These are phyloP conservation scores for Psittacula cyanocephala DNA, from an alignment of 2,113 vertebrate genomes.

Conservation along the genomic window DNA sequence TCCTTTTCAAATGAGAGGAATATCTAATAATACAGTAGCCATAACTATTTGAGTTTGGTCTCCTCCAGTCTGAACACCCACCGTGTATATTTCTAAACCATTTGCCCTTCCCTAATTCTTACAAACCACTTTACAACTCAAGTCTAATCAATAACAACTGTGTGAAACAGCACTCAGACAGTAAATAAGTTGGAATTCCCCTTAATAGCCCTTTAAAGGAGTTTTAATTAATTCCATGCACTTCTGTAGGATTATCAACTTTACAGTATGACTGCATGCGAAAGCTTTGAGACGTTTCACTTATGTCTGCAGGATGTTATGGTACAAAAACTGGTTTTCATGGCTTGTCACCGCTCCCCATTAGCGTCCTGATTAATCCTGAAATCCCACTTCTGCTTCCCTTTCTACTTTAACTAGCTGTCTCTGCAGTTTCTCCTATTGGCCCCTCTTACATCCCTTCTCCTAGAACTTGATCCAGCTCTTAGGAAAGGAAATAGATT, in stretches of 20 bases:
- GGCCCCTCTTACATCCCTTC: not conserved
- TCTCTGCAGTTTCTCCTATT: not conserved
- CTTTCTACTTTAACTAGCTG: not conserved
- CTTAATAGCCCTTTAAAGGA: slow-evolving; percentile 69
- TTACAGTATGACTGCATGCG: slow-evolving; percentile 60
- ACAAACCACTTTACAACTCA: slow-evolving; percentile 66
- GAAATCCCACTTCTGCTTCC: slow-evolving; percentile 1
- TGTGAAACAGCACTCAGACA: slow-evolving; percentile 70
- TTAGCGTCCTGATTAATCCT: slow-evolving; percentile 55
- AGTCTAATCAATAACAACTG: slow-evolving; percentile 74
- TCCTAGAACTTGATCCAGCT: not conserved
- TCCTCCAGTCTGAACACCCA: slow-evolving; percentile 61
- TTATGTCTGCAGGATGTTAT: slow-evolving; percentile 47
- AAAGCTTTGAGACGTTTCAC: slow-evolving; percentile 61
- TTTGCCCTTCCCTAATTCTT: slow-evolving; percentile 64
- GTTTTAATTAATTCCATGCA: slow-evolving; percentile 74
- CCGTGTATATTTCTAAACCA: slow-evolving; percentile 52
- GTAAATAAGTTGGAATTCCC: slow-evolving; percentile 64
- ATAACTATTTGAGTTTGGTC: slow-evolving; percentile 17
- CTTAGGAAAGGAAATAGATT: not conserved
- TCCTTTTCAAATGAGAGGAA: not conserved
- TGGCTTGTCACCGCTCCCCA: slow-evolving; percentile 48
- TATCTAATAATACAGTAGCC: slow-evolving; percentile 13
- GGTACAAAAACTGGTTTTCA: slow-evolving; percentile 57
- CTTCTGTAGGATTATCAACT: slow-evolving; percentile 69